A percentile compares a stretch with the other conserved stretches of the same genome.
phyloP scores from a whole-genome alignment of 2,888 invertebrate species.

The Xanthorhoe spadicearia region DNA sequence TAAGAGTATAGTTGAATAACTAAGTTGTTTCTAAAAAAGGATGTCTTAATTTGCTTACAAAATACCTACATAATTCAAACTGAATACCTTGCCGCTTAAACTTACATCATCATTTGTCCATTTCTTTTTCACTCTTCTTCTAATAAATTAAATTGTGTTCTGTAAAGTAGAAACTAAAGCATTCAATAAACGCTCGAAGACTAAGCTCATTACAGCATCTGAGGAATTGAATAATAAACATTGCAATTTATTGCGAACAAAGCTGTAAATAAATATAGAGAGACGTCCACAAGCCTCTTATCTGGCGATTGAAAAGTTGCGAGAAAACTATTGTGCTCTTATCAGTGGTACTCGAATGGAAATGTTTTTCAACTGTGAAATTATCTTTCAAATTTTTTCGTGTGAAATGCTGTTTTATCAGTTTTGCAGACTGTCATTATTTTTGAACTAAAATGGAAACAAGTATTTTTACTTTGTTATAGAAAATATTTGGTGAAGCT shows the following conservation, averaged over 20 bases:
- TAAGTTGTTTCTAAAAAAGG: too few relatives aligned
- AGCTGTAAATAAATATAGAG: conserved; percentile 75
- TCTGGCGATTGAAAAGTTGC: conserved; percentile 75
- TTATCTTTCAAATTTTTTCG: background rate
- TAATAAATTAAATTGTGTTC: background rate
- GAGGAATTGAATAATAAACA: conserved; percentile 73
- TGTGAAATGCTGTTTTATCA: background rate
- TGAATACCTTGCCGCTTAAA: too few relatives aligned
- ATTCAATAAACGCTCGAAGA: conserved; percentile 48
- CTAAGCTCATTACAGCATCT: conserved; percentile 50
- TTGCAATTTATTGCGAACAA: conserved; percentile 65
- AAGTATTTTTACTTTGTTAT: background rate
- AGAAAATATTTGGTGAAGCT: background rate
- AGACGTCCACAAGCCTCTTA: conserved; percentile 76
- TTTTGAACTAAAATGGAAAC: background rate
- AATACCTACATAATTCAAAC: too few relatives aligned
- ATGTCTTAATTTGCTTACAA: too few relatives aligned
- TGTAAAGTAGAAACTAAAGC: background rate
- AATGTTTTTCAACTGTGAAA: background rate
- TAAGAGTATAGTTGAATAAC: too few relatives aligned
- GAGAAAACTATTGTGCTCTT: conserved; percentile 61
- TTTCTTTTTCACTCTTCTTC: background rate
- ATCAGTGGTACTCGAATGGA: conserved; percentile 53
- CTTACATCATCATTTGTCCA: background rate
- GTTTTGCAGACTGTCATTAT: background rate